Conservation (phyloP, 2,113 vertebrate genomes). For the Hippocampus barbouri region DNA sequence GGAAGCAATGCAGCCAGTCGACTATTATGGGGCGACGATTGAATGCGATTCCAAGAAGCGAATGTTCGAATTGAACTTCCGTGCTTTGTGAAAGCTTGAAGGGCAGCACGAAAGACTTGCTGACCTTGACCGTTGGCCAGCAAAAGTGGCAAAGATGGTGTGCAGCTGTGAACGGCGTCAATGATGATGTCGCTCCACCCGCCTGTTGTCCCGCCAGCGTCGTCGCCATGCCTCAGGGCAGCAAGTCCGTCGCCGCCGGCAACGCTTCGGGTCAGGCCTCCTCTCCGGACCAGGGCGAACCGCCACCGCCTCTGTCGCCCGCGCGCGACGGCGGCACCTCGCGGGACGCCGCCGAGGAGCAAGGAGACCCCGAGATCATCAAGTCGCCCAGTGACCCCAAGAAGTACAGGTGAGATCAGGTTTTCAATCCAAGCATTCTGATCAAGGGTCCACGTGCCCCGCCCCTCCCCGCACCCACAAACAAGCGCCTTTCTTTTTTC, state of each 20-base stretch:
- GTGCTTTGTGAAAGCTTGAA: too few species aligned
- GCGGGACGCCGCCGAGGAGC: conserved; percentile 39
- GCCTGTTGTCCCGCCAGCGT: background rate
- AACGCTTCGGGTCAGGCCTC: conserved; percentile 33
- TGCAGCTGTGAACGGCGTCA: too few species aligned
- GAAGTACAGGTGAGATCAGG: conserved; percentile 81
- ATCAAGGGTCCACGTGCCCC: too few species aligned
- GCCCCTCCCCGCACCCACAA: background rate
- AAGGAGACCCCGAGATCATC: conserved; percentile 79
- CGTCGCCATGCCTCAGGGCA: conserved; percentile 66
- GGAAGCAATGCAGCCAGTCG: too few species aligned
- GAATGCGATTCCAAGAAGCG: too few species aligned
- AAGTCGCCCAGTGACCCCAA: conserved; percentile 95
- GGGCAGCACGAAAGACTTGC: too few species aligned
- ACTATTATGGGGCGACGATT: too few species aligned
- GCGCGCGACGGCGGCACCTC: background rate
- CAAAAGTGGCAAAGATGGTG: too few species aligned
- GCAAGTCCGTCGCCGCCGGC: conserved; percentile 53
- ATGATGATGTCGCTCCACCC: background rate
- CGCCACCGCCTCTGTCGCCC: conserved; percentile 31
- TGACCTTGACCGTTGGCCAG: too few species aligned
- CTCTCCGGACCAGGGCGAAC: conserved; percentile 53
- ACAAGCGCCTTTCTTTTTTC: too few species aligned
- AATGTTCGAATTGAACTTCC: too few species aligned
- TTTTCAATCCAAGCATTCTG: too few species aligned